Evolutionary conservation across 1,140 invertebrate species (phyloP), one percentile per base, ranked within the genome.

Genomic region (Leptopilina clavipes): DNA sequence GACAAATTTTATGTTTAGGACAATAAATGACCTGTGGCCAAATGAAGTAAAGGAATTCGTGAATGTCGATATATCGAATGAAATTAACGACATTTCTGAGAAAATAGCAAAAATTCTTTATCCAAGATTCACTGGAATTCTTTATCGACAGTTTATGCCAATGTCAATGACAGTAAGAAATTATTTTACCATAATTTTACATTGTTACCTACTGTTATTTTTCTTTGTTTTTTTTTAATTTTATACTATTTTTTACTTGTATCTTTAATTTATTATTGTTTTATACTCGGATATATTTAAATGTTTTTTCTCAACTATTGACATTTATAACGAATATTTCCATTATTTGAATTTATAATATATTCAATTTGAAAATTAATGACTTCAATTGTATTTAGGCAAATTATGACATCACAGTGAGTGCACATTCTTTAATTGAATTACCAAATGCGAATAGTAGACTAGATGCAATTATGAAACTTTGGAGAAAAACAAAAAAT

Each of bases 401-500:
- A 6, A 90, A 91, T 83, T 98, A 96, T 86, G 94, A 96, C 88
- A 88, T 98, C 59, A 95, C 97, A 22, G 90, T 97, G 18, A 94
- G 94, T 81, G 94, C 96, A 8, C 97, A 94, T 86, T 93, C 96
- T 1, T 90, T 98, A 65, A 92, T 98, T 75, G 97, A 98, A 88
- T 86, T 97, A 71, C 94, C 94, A 7, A 92, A 92, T 76, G 87
- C 91, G 72, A 90, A 93, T 84, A 90, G 89, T 44, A 91, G 97
- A 72, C 86, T 97, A 18, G 92, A 96, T 83, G 92, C 92, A 0
- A 87, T 98, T 76, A 89, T 94, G 18, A 95, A 94, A 84, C 90
- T 98, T 14, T 98, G 97, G 97, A 93, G 93, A 52, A 98, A 97
- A 91, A 97, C 96, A 11, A 91, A 93, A 76, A 92, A 94, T 14